Evolutionary conservation across 2,113 vertebrate genomes (phyloP), one percentile per base, ranked within the genome.

Genomic region (Struthio camelus): DNA sequence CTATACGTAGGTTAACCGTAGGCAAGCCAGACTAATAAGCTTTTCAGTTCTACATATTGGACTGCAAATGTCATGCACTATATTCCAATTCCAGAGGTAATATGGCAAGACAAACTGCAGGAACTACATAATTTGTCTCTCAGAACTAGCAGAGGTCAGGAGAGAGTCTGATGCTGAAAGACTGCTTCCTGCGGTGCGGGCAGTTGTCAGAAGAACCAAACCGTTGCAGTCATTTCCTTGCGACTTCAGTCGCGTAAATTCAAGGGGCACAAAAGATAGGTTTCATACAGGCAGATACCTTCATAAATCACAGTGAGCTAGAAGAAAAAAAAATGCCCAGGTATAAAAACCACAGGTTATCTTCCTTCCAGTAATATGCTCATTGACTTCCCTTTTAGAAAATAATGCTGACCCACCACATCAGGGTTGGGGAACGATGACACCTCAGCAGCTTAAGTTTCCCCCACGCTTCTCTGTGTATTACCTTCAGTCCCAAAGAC

Each of bases 1-100:
- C 30, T n/a, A 0, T 0, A 2, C 0, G 27, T 38, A 3, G 28
- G 54, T 54, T 85, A 54, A 44, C 2, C 0, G 0, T 3, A 82
- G 66, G 51, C 32, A 2, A 66, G 54, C 19, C 3, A 8, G 14
- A 65, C 8, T 50, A 91, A 67, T 9, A n/a, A 56, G 38, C 14
- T 79, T 71, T 86, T 48, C 11, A 2, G 19, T 56, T 53, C 8
- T 28, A 34, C 75, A 71, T 15, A 85, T 0, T 8, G 56, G 48
- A 27, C 30, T 50, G 65, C 34, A 69, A 24, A 4, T 2, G 3
- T 25, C 58, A 46, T 13, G 36, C 32, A 6, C 38, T 28, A 32
- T 1, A 44, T 2, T 40, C 48, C 71, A 38, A 6, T 44, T 79
- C 28, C 87, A 61, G 81, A 42, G 30, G 70, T 20, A 80, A 46